Evolutionary conservation across 2,797 vertebrate genomes (phyloP).

Genomic region (Pipistrellus pygmaeus): DNA sequence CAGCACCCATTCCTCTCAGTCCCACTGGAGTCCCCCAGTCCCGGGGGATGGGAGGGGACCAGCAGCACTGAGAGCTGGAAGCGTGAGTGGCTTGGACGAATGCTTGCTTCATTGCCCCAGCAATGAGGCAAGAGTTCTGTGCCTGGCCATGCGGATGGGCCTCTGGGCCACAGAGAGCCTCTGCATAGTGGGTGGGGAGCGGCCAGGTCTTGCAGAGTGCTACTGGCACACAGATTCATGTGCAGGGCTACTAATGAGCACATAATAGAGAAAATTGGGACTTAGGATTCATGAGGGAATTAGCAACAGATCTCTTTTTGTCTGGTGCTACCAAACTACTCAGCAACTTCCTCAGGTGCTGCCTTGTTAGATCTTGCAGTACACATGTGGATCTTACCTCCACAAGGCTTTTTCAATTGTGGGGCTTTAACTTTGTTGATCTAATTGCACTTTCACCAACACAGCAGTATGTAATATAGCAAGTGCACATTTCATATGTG

Average conservation of each 20-base stretch:
- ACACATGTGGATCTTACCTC: neutral
- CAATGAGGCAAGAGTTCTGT: no score
- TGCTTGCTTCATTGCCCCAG: no score
- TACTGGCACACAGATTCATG: no score
- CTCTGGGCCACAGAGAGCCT: no score
- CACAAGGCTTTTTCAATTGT: neutral
- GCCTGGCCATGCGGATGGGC: no score
- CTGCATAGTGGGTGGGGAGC: no score
- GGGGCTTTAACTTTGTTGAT: neutral
- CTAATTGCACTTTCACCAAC: constrained; percentile 17
- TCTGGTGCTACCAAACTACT: constrained; percentile 4
- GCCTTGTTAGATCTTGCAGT: neutral
- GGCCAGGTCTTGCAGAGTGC: no score
- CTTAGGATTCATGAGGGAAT: constrained; percentile 30
- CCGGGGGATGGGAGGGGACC: no score
- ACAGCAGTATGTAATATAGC: neutral
- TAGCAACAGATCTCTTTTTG: constrained; percentile 55
- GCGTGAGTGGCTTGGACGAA: no score
- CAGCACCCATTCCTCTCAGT: no score
- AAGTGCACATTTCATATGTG: neutral
- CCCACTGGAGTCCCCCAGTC: no score
- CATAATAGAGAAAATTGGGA: constrained; percentile 55
- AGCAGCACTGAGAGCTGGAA: no score
- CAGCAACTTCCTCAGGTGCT: constrained; percentile 23
- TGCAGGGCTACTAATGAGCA: neutral